Evolutionary conservation across 2,113 vertebrate species (phyloP).

Genomic region (Tretioscincus oriximinensis): DNA sequence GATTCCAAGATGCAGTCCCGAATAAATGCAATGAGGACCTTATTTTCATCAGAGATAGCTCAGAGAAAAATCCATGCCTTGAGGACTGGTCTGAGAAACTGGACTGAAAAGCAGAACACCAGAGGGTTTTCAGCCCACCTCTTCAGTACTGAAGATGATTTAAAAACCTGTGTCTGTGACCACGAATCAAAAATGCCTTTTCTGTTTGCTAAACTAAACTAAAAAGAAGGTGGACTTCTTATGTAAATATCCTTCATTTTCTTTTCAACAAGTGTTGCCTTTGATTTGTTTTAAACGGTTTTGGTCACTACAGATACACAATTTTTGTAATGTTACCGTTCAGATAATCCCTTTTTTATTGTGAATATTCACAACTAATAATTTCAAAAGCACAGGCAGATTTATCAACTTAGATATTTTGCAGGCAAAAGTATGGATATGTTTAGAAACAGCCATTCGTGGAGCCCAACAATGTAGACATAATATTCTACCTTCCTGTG

Average conservation of each 20-base stretch:
- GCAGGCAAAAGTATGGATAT: background rate
- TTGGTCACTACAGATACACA: background rate
- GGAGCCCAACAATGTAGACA: too few species aligned
- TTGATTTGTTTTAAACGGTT: background rate
- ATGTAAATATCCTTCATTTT: background rate
- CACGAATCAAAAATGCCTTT: too few species aligned
- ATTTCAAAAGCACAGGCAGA: background rate
- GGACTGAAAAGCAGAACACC: too few species aligned
- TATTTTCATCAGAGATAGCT: background rate
- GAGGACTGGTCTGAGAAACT: background rate
- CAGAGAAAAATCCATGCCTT: background rate
- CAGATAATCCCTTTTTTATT: too few species aligned
- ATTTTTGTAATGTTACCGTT: background rate
- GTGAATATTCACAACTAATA: background rate
- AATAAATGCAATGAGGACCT: too few species aligned
- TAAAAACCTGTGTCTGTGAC: too few species aligned
- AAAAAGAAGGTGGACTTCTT: too few species aligned
- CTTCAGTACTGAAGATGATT: too few species aligned
- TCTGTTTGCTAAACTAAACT: too few species aligned
- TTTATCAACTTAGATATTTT: background rate
- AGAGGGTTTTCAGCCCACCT: too few species aligned
- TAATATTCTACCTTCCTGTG: too few species aligned
- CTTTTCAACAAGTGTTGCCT: background rate
- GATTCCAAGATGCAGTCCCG: too few species aligned
- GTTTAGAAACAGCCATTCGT: background rate